Evolutionary conservation across 35 echinoderm and acorn worm genomes (phyloP).

Genomic region (Lytechinus pictus): DNA sequence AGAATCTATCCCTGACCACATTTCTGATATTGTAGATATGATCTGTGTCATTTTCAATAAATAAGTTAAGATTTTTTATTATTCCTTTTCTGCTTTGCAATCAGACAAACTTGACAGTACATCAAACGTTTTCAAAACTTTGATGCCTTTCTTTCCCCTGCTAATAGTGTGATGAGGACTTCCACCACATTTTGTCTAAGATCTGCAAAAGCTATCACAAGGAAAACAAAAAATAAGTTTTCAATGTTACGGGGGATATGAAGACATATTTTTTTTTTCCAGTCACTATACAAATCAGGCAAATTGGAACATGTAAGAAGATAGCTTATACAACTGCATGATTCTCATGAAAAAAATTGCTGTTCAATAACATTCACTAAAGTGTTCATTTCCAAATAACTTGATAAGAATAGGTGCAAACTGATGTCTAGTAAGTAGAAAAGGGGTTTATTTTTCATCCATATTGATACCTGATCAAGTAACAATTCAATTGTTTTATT

Average conservation of each 20-base stretch:
- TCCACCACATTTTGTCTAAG: slow-evolving; percentile 11
- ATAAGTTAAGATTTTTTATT: background rate
- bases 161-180: background rate
- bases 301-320: no score
- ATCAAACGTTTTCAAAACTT: background rate
- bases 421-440: no score
- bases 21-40: background rate
- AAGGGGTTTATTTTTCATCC: no score
- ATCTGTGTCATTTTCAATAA: background rate
- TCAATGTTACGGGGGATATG: background rate
- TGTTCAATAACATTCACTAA: no score
- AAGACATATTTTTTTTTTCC: no score
- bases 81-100: background rate
- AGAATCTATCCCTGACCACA: background rate
- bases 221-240: background rate
- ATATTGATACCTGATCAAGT: background rate
- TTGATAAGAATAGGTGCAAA: no score
- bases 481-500: background rate
- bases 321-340: no score
- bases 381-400: no score
- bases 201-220: background rate
- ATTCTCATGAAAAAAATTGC: no score
- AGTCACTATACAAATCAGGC: no score
- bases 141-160: background rate
- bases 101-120: background rate